Conservation (phyloP, 2,797 vertebrate species). For the Cynopterus sphinx region DNA sequence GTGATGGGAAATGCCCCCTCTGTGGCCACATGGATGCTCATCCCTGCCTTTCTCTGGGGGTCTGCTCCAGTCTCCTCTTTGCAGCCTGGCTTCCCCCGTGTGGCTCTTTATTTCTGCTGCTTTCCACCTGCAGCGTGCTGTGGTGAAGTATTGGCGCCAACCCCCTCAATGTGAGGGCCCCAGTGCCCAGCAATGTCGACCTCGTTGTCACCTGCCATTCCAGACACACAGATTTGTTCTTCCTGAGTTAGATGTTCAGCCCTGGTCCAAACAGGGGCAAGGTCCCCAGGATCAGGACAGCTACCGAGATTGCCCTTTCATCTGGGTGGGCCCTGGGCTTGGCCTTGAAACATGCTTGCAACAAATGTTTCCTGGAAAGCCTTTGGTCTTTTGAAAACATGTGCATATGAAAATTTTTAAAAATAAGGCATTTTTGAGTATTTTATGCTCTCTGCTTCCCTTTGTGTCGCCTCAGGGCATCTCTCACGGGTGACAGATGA, state of each 20-base stretch:
- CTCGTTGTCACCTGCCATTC: not conserved
- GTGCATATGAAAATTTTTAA: not conserved
- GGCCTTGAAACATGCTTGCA: not conserved
- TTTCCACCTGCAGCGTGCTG: not conserved
- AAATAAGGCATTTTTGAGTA: not conserved
- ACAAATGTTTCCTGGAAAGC: not conserved
- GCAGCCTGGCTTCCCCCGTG: not conserved
- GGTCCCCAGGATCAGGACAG: fast-evolving
- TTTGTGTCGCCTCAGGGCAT: too few relatives aligned
- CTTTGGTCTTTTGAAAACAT: not conserved
- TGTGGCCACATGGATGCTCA: not conserved
- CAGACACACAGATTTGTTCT: not conserved
- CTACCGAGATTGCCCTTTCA: not conserved
- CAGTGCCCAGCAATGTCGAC: fast-evolving
- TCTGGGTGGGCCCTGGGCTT: not conserved
- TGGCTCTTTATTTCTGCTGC: not conserved
- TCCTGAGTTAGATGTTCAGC: not conserved
- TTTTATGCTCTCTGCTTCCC: not conserved
- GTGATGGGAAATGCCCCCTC: not conserved
- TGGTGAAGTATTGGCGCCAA: not conserved
- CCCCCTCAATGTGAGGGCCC: not conserved
- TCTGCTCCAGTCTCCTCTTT: not conserved
- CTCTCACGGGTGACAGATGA: too few relatives aligned
- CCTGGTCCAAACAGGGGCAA: not conserved
- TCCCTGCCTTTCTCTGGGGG: not conserved